phyloP scores from a whole-genome alignment of 64 coral and sea anemone genomes.

The Pocillopora verrucosa region DNA sequence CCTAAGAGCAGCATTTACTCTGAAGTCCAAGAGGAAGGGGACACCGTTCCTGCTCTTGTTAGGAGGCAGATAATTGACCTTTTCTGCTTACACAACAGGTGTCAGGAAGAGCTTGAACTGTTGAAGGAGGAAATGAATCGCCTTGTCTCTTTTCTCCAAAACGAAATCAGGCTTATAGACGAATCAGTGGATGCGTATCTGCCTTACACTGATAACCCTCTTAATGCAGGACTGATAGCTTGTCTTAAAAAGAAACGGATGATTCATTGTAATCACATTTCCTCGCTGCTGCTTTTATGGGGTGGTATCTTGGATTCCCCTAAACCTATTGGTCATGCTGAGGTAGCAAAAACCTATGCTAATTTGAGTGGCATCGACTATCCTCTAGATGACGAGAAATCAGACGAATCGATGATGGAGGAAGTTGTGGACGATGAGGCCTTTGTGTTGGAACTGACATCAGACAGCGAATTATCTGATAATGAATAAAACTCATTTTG shows the following conservation, averaged over 20 bases:
- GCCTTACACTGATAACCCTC: no score
- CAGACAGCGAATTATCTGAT: slow-evolving; percentile 33
- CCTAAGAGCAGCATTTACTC: slow-evolving; percentile 38
- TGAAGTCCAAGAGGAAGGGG: neutral
- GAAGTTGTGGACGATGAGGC: slow-evolving; percentile 24
- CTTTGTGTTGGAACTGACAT: slow-evolving; percentile 43
- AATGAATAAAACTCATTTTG: no score
- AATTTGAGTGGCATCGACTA: neutral
- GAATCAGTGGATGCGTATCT: no score
- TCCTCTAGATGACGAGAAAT: slow-evolving; percentile 25
- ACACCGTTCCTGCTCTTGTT: slow-evolving; percentile 24
- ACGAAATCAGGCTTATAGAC: no score
- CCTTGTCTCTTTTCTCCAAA: no score
- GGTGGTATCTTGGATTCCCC: slow-evolving; percentile 23
- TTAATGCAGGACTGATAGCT: no score
- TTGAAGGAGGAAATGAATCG: slow-evolving; percentile 35
- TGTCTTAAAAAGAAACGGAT: no score
- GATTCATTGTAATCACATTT: neutral
- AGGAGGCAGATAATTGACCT: slow-evolving; percentile 47
- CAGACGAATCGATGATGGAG: slow-evolving; percentile 3
- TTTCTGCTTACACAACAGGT: slow-evolving; percentile 11
- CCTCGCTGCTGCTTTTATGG: slow-evolving; percentile 11
- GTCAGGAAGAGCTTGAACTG: slow-evolving; percentile 33
- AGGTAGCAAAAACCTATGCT: no score
- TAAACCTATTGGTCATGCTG: no score